Evolutionary conservation across 2,113 vertebrate species (phyloP), one percentile per base, ranked within the genome.

Genomic region (Xenus cinereus): DNA sequence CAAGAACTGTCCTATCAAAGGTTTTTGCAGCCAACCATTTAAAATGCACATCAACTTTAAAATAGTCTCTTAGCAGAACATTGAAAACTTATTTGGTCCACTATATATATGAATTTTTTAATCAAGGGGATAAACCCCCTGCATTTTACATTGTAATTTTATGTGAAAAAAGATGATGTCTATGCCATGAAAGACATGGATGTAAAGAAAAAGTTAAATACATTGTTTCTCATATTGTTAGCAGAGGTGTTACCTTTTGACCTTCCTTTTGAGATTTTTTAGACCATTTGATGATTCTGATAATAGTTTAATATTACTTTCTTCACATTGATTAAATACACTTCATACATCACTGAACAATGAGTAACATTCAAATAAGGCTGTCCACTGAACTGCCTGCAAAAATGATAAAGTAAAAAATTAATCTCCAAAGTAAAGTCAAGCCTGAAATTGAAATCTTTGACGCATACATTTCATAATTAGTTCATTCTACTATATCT

Each of bases 381-480:
- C 94, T 98, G 97, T 97, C 98, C 96, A 97, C 93, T 98, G 98
- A 98, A 97, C 96, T 98, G 98, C 96, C 97, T 97, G 96, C 93
- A 97, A 97, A 97, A 98, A 98, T 98, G 97, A 98, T 98, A 98
- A 98, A 98, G 97, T 97, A 97, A 98, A 98, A 98, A 98, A 98
- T 98, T 98, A 98, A 98, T 98, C 97, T 98, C 95, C 96, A 97
- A 98, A 98, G 98, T 98, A 98, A 98, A 98, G 97, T 98, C 98
- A 98, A 98, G 98, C 98, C 98, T 99, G 98, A 99, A 99, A 99
- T 98, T 98, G 98, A 98, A 98, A 98, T 98, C 98, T 98, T 98
- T 98, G 98, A 98, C 97, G 98, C 98, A 98, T 98, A 98, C 97
- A 98, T 98, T 98, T 98, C 91, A 97, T 98, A 98, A 98, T 98